phyloP scores from a whole-genome alignment of 64 coral and sea anemone species.

The Catalaphyllia jardinei region DNA sequence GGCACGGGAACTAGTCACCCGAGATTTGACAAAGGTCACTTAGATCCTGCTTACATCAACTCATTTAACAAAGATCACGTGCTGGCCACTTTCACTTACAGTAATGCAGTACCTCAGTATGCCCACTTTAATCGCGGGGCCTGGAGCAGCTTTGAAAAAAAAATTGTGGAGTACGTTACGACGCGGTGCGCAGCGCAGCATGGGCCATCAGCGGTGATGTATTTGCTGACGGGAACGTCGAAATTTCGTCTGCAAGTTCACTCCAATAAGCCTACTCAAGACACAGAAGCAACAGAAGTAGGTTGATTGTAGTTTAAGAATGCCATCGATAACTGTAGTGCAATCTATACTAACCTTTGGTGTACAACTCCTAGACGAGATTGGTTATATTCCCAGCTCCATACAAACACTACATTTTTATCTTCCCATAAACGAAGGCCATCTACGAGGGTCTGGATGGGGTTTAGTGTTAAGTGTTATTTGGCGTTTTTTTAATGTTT shows the following conservation, averaged over 20 bases:
- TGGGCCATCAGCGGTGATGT: neutral
- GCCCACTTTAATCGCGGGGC: neutral
- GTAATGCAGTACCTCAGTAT: slow-evolving; percentile 7
- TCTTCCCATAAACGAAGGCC: too few relatives aligned
- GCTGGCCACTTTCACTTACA: slow-evolving; percentile 11
- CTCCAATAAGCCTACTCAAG: neutral
- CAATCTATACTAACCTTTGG: too few relatives aligned
- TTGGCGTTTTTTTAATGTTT: too few relatives aligned
- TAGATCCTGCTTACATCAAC: neutral
- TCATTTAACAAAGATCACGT: slow-evolving; percentile 2
- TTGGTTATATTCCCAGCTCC: too few relatives aligned
- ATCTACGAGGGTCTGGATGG: too few relatives aligned
- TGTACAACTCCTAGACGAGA: too few relatives aligned
- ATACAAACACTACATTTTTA: too few relatives aligned
- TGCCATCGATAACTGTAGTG: neutral
- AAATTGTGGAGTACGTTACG: neutral
- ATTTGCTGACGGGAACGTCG: neutral
- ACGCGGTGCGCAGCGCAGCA: neutral
- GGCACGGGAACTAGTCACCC: neutral
- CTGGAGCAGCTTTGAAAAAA: neutral
- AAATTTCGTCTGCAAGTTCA: neutral
- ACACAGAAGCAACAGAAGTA: neutral
- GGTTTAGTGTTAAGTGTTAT: too few relatives aligned
- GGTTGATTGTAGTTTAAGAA: neutral
- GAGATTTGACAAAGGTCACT: slow-evolving; percentile 12